Conservation (phyloP, 1,140 invertebrate species). For the Atta cephalotes region DNA sequence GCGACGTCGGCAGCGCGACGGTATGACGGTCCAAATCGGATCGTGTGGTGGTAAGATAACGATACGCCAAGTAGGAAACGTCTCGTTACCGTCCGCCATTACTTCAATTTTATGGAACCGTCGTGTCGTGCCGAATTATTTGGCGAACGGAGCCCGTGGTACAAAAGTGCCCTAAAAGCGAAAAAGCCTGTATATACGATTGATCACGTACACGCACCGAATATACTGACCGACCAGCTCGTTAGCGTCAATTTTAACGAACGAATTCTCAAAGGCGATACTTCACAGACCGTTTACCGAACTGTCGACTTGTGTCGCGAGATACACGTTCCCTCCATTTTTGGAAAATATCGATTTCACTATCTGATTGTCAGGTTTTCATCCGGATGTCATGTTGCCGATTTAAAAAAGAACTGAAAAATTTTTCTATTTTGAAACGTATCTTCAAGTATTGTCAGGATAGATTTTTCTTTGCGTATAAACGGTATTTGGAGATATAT, state of each 20-base stretch:
- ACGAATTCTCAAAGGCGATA: slow-evolving; percentile 7
- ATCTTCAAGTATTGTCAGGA: background rate
- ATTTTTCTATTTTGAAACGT: background rate
- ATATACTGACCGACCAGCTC: background rate
- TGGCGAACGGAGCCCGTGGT: slow-evolving; percentile 42
- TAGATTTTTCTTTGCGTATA: background rate
- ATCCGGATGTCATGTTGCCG: background rate
- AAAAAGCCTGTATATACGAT: background rate
- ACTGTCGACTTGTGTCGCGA: background rate
- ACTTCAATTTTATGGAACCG: slow-evolving; percentile 80
- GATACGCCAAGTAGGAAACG: slow-evolving; percentile 80
- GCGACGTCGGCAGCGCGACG: background rate
- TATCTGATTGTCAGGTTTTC: background rate
- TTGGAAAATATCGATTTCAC: background rate
- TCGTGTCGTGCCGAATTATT: slow-evolving; percentile 58
- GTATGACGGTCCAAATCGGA: slow-evolving; percentile 42
- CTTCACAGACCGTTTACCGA: background rate
- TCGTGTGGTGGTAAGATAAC: slow-evolving; percentile 63
- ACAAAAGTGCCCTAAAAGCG: slow-evolving; percentile 2
- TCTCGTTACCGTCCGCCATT: slow-evolving; percentile 82
- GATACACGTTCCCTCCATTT: background rate
- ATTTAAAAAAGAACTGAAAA: background rate
- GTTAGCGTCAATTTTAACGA: slow-evolving; percentile 30
- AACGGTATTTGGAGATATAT: background rate
- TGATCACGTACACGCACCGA: slow-evolving; percentile 11